A percentile compares a stretch with the other conserved stretches of the same genome.
These are phyloP conservation scores for Toxotes chatareus DNA, from an alignment of 2,113 vertebrate genomes.

Conservation along the genomic window DNA sequence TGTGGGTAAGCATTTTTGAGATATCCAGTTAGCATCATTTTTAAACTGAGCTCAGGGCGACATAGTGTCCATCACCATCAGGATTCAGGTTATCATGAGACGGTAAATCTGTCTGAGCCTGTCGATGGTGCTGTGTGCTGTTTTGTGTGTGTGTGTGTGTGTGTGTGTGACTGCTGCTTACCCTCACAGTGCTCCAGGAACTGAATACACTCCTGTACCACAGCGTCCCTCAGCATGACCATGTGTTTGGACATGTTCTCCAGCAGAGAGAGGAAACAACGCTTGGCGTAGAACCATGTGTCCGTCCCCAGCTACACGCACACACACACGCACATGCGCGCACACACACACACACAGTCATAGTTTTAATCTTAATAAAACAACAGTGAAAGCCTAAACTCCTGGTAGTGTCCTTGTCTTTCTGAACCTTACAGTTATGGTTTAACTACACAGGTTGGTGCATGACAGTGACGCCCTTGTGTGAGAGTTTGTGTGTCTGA, in stretches of 20 bases:
- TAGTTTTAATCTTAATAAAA: background rate
- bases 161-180: constrained; percentile 66
- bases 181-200: constrained; percentile 96
- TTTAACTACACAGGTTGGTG: background rate
- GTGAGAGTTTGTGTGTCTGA: background rate
- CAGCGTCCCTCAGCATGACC: constrained; percentile 89
- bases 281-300: constrained; percentile 97
- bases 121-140: background rate
- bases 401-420: background rate
- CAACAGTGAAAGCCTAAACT: fast-evolving
- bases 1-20: too few species aligned
- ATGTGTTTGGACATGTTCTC: constrained; percentile 98
- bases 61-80: too few species aligned
- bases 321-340: constrained; percentile 27
- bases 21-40: too few species aligned
- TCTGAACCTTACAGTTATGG: background rate
- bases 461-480: background rate
- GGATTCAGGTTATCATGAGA: too few species aligned
- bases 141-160: constrained; percentile 27
- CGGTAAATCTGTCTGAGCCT: too few species aligned
- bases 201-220: constrained; percentile 92
- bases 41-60: too few species aligned
- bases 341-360: background rate
- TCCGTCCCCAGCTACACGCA: constrained; percentile 89
- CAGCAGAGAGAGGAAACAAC: constrained; percentile 95